Base-by-base conservation (phyloP, 2,113 vertebrate genomes). In the Poicephalus gulielmi region DNA sequence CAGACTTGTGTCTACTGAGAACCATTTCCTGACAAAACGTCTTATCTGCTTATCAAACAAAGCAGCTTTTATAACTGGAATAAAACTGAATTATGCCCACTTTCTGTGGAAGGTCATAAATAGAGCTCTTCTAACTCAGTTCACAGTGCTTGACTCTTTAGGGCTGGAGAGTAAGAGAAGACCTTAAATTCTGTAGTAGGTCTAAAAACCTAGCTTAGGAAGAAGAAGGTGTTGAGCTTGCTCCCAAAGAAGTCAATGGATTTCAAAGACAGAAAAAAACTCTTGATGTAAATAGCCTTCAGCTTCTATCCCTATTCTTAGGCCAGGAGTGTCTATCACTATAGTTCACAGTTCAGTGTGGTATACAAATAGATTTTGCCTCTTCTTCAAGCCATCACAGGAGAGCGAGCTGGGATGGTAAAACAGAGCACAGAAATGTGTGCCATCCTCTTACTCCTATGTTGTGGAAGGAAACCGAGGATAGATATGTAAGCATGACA, bases 1-100 rank as follows among this genome's bases (percentile, higher is more conserved):
- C 75, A 92, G 62, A 77, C 68, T 83, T 63, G n/a, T 52, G 73
- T 82, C 86, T 90, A 55, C 59, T 59, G 81, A 92, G 68, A 92
- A 90, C 11, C 11, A 57, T 87, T 95, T 91, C 57, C 62, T 11
- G 5, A 66, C 27, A 87, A 92, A 91, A 64, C 37, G 24, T 52
- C 68, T 63, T 83, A 64, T 41, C 35, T 69, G 28, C 27, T 94
- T 30, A 57, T 60, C 27, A 57, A 88, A 91, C 4, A 53, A 50
- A 23, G 11, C n/a, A 24, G 30, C 12, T 91, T 88, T 83, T 82
- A 71, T 60, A 82, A 47, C 33, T 23, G 31, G 5, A 76, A 49
- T 76, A 83, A 89, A 91, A 95, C 35, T 47, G 1, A 84, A 49
- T 75, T 10, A 5, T 41, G 24, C 24, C 39, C 39, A 53, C 33